Base-by-base conservation (phyloP, 2,888 invertebrate genomes). In the Platycheirus rosarum region DNA sequence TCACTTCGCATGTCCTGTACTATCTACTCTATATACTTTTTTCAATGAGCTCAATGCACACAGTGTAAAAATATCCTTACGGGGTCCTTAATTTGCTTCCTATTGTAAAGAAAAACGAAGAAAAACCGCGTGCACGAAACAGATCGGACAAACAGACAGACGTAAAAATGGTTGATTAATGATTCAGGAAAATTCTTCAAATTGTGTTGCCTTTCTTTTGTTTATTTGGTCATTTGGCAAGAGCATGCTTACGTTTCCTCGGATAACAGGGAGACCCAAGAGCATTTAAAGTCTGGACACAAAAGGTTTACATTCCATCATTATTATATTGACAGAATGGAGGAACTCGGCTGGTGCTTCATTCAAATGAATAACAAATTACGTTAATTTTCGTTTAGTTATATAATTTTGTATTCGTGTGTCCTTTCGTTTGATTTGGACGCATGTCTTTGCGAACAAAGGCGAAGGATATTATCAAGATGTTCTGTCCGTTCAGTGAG, bases 101-200 rank as follows among this genome's bases (percentile, higher is more conserved):
- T 63, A 55, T 79, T 49, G 35, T 42, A n/a, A n/a, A n/a, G 8
- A 29, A 18, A 7, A 44, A 23, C 2, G 4, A 20, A 9, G 0
- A 57, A 68, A 79, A 68, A 62, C 66, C 65, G 68, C 75, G 68
- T 35, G 40, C 48, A 48, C 60, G 37, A 48, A 57, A 13, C 48
- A 40, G 13, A 49, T 44, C 63, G 63, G 74, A 63, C 69, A 55
- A 57, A 57, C 57, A 60, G 26, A 55, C 40, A n/a, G 37, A 23
- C 40, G 35, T 2, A 74, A 68, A 79, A 79, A 79, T 75, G 79
- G 42, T 68, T 74, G 74, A 79, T 79, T 79, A 74, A 79, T 79
- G 79, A 74, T 69, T 79, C 68, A 74, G 46, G 74, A 44, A 79
- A 68, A 79, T 73, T 74, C 79, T 57, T 74, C 79, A 74, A 55